Base-by-base conservation (phyloP, 2,113 vertebrate species). In the Poecilia latipinna region DNA sequence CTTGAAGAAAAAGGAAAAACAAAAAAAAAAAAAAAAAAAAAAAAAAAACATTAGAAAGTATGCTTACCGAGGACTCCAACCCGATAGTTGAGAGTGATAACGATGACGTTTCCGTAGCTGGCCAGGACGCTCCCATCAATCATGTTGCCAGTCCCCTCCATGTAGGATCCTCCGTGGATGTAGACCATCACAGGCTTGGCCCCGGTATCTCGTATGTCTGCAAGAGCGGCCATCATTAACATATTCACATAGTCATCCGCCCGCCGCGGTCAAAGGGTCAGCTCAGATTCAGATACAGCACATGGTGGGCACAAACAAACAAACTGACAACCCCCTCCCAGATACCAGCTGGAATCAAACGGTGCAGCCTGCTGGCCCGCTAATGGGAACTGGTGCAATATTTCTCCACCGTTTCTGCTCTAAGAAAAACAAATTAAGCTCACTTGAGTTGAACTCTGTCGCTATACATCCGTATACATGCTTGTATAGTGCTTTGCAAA, bases 181-280 rank as follows among this genome's bases (percentile, higher is more conserved):
- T 98, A 99, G 84, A 99, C 97, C 98, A 99, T 99, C 93, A 99
- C 98, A 1, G 98, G 98, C 91, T 99, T 99, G 95, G 97, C 97
- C 29, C 97, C 98, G 78, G 96, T 98, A 87, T 99, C 98, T 93
- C 97, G 97, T 93, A 99, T 99, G 96, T 99, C 98, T 99, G 97
- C 86, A 97, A 97, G 93, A 95, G 93, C 86, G 93, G 91, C 87
- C 90, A 94, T 87, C 87, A 87, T 95, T 95, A 95, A 94, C 91
- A 94, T 89, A 88, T 92, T 93, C 92, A 91, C 92, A 90, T 89
- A 82, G 83, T 73, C 80, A 67, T 88, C 86, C 80, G 74, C 71
- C 70, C 84, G 77, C 64, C 83, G 82, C 70, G 74, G 88, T 84
- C 82, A 93, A 57, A 89, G 83, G 89, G 84, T 93, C 86, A 92